A percentile compares a stretch with the other conserved stretches of the same genome.
These are phyloP conservation scores for Drosophila sechellia DNA, from an alignment of 1,140 invertebrate species.

Conservation along the genomic window DNA sequence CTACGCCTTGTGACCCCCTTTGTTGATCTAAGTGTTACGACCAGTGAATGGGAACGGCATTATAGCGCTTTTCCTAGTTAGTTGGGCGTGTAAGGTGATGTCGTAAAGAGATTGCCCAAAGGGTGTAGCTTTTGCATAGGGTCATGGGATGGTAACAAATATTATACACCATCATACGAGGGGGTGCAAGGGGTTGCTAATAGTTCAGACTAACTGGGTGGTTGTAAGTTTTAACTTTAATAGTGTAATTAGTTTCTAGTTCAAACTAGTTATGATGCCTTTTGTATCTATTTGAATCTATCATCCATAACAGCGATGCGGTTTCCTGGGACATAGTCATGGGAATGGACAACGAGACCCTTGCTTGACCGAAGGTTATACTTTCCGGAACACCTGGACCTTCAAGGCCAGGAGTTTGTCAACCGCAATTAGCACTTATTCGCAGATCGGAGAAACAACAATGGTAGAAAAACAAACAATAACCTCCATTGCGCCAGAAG, in stretches of 20 bases:
- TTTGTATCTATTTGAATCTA: background rate
- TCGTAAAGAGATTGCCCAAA: background rate
- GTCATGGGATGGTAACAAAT: too few species aligned
- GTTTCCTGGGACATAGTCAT: slow-evolving; percentile 3
- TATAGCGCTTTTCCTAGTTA: background rate
- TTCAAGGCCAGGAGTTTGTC: slow-evolving; percentile 28
- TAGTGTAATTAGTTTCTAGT: background rate
- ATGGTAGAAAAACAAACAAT: slow-evolving; percentile 40
- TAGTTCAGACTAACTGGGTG: too few species aligned
- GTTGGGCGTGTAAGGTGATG: background rate
- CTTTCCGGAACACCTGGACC: slow-evolving; percentile 11
- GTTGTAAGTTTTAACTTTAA: too few species aligned
- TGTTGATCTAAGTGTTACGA: slow-evolving; percentile 20
- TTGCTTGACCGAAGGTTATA: too few species aligned
- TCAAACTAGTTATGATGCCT: background rate
- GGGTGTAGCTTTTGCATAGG: too few species aligned
- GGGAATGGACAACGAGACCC: slow-evolving; percentile 15
- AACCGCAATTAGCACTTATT: slow-evolving; percentile 63
- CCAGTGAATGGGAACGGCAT: slow-evolving; percentile 15
- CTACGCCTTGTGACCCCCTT: slow-evolving; percentile 58
- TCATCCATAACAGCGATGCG: background rate
- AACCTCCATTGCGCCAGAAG: slow-evolving; percentile 84
- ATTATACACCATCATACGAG: too few species aligned
- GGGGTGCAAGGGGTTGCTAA: too few species aligned
- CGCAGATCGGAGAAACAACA: slow-evolving; percentile 21